Conservation (phyloP, 2,888 invertebrate species). For the Electrophaes corylata region DNA sequence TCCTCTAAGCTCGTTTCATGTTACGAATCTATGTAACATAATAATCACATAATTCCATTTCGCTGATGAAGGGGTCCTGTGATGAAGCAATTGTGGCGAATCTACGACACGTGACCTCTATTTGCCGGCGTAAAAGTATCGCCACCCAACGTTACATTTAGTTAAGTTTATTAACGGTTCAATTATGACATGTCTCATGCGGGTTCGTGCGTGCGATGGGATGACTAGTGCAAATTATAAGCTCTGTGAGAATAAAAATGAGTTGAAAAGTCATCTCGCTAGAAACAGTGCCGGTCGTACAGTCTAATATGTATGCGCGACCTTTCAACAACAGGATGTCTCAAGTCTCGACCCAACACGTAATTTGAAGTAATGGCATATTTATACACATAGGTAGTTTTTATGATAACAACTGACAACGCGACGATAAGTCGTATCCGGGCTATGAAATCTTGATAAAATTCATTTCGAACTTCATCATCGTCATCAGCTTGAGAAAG, state of each 20-base stretch:
- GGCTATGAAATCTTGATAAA: conserved; percentile 64
- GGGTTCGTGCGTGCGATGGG: conserved; percentile 51
- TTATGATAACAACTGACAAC: conserved; percentile 66
- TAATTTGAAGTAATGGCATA: conserved; percentile 37
- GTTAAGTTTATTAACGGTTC: conserved; percentile 71
- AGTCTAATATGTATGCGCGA: conserved; percentile 14
- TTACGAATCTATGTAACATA: conserved; percentile 62
- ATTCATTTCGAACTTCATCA: conserved; percentile 39
- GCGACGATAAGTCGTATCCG: conserved; percentile 69
- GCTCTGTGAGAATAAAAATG: conserved; percentile 32
- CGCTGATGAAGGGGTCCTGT: conserved; percentile 59
- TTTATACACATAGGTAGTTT: conserved; percentile 50
- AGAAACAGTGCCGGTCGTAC: conserved; percentile 4
- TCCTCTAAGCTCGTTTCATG: conserved; percentile 48
- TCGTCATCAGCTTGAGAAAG: no score
- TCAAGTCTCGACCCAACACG: conserved; percentile 31
- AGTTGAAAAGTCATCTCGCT: conserved; percentile 21
- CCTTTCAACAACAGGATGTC: conserved; percentile 33
- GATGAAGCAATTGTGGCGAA: conserved; percentile 75
- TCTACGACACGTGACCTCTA: conserved; percentile 78
- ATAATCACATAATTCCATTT: conserved; percentile 78
- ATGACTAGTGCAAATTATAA: conserved; percentile 40
- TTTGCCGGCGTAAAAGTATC: conserved; percentile 72
- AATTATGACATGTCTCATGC: conserved; percentile 79
- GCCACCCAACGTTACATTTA: conserved; percentile 65